phyloP scores from a whole-genome alignment of 2,888 invertebrate species.

The Andrena fulva region DNA sequence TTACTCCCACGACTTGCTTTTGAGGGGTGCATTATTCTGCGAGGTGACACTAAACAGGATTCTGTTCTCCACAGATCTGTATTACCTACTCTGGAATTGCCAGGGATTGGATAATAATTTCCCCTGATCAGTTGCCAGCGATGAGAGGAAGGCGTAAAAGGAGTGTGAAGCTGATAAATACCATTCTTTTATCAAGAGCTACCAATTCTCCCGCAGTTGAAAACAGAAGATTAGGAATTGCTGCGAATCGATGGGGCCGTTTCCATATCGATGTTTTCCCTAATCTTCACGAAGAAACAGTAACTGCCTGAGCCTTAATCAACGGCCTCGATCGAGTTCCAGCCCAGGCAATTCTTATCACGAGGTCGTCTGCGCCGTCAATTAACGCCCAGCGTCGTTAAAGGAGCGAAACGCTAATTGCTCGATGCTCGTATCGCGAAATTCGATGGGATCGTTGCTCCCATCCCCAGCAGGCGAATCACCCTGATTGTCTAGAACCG shows the following conservation, averaged over 20 bases:
- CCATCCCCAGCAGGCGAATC: constrained; percentile 36
- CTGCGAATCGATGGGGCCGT: too few relatives aligned
- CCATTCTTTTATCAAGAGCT: too few relatives aligned
- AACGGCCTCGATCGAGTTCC: too few relatives aligned
- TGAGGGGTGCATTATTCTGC: constrained; percentile 53
- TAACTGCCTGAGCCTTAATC: too few relatives aligned
- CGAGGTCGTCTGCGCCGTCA: constrained; percentile 17
- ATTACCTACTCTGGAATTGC: constrained; percentile 32
- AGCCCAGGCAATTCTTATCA: too few relatives aligned
- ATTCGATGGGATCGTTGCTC: constrained; percentile 55
- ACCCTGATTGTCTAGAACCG: constrained; percentile 51
- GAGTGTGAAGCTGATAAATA: neutral
- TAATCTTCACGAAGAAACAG: too few relatives aligned
- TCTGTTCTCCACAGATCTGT: constrained; percentile 32
- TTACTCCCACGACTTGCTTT: constrained; percentile 37
- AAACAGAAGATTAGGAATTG: too few relatives aligned
- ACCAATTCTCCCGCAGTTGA: too few relatives aligned
- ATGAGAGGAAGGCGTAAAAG: neutral
- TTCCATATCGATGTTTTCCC: too few relatives aligned
- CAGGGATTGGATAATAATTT: constrained; percentile 36
- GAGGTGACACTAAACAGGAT: constrained; percentile 41
- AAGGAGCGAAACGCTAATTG: constrained; percentile 18
- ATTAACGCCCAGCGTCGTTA: constrained; percentile 23
- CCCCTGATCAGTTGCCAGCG: neutral
- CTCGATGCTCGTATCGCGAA: constrained; percentile 19